Evolutionary conservation across 2,113 vertebrate species (phyloP).

Genomic region (Gambusia affinis): DNA sequence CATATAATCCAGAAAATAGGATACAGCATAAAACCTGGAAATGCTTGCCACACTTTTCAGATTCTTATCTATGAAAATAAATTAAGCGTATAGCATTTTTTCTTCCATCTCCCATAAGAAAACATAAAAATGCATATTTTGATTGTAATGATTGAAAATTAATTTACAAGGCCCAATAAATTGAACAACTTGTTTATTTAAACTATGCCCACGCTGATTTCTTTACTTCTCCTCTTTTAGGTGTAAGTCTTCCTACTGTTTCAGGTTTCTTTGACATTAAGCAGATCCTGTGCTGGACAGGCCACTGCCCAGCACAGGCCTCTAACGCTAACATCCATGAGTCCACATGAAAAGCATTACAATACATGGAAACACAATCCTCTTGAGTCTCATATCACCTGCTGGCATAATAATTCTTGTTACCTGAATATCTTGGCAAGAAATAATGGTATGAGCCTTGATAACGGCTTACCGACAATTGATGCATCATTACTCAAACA

Average conservation of each 20-base stretch:
- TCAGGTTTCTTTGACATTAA: conserved; percentile 33
- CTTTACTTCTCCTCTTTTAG: neutral
- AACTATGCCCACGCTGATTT: neutral
- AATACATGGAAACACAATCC: conserved; percentile 65
- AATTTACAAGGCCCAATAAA: neutral
- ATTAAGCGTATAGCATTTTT: neutral
- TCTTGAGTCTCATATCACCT: conserved; percentile 52
- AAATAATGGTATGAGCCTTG: neutral
- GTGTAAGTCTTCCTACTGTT: neutral
- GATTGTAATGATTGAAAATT: neutral
- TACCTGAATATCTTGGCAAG: conserved; percentile 22
- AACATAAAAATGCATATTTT: neutral
- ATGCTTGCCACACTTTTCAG: neutral
- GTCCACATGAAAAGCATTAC: conserved; percentile 55
- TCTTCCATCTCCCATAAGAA: too few species aligned
- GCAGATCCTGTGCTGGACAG: conserved; percentile 57
- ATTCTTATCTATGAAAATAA: neutral
- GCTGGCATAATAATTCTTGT: conserved; percentile 22
- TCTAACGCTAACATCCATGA: conserved; percentile 29
- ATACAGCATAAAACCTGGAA: neutral
- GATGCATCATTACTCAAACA: conserved; percentile 11
- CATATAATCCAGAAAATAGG: too few species aligned
- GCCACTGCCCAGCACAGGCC: conserved; percentile 24
- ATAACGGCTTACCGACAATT: conserved; percentile 6
- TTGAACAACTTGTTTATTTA: neutral